Conservation (phyloP, 2,888 invertebrate species). For the Meta bourneti region DNA sequence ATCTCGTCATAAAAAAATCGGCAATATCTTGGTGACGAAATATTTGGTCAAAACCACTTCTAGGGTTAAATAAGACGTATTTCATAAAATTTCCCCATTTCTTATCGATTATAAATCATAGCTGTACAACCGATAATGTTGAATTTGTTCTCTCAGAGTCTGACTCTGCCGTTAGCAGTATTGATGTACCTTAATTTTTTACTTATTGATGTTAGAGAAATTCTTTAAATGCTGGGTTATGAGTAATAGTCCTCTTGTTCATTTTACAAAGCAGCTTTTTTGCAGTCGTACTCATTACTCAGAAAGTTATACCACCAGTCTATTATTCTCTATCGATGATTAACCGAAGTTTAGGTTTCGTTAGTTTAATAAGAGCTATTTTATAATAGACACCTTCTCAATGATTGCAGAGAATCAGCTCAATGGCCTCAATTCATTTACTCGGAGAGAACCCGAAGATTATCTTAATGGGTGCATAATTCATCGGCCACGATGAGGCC, state of each 20-base stretch:
- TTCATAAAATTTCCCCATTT: constrained; percentile 8
- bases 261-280: neutral
- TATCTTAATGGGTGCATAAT: constrained; percentile 7
- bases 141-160: constrained; percentile 7
- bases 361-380: neutral
- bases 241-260: neutral
- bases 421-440: neutral
- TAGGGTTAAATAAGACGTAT: too few species aligned
- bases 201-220: constrained; percentile 7
- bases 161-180: neutral
- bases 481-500: neutral
- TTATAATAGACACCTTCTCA: neutral
- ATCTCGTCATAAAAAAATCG: too few species aligned
- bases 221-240: constrained; percentile 10
- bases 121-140: neutral
- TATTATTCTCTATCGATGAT: too few species aligned
- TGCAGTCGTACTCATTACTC: neutral
- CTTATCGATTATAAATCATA: constrained; percentile 48
- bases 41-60: too few species aligned
- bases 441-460: neutral
- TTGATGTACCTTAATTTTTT: constrained; percentile 21
- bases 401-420: neutral
- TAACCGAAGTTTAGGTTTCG: constrained; percentile 7
- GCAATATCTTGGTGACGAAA: too few species aligned
- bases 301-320: too few species aligned